Base-by-base conservation (phyloP, 1,140 invertebrate species). In the Armadillidium nasatum region DNA sequence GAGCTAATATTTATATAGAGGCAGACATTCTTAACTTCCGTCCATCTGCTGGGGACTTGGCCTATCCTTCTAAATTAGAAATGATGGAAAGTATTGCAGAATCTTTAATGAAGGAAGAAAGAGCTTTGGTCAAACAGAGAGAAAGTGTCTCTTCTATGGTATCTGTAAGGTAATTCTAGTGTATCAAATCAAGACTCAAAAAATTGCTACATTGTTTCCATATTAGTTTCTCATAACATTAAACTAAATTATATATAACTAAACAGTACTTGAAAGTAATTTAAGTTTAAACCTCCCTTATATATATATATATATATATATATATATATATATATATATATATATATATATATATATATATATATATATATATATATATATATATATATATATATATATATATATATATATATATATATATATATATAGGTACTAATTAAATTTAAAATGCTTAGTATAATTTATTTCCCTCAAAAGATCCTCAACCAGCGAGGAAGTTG, bases 41-140 rank as follows among this genome's bases (percentile, higher is more conserved):
- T 79, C 94, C 97, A 10, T 95, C 94, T 15, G 89, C 92, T 15
- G 97, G 97, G 0, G 97, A 99, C 87, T 86, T 99, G 67, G 95
- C 95, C 0, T 99, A 99, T 87, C 97, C 97, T 0, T 93, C 98
- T 82, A 97, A 98, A 85, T 86, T 99, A 21, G 73, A 75, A 71
- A 50, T 76, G 33, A 71, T 76, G 75, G 71, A 60, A 54, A 33
- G 71, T 23, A 66, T 60, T 68, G 66, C 72, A 7, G 15, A 15
- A 0, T 7, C 46, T 19, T 73, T 15, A 46, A 50, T 46, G 50
- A 46, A 73, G 44, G 23, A 4, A 54, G 10, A 11, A 21, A 50
- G 23, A 15, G 11, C 21, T 50, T 19, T 60, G 11, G 11, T 4
- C 19, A 60, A 60, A 7, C 50, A 19, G 11, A 60, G 19, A 15